Evolutionary conservation across 2,797 vertebrate species (phyloP), one percentile per base, ranked within the genome.

Genomic region (Sebastes kiyomatsui): DNA sequence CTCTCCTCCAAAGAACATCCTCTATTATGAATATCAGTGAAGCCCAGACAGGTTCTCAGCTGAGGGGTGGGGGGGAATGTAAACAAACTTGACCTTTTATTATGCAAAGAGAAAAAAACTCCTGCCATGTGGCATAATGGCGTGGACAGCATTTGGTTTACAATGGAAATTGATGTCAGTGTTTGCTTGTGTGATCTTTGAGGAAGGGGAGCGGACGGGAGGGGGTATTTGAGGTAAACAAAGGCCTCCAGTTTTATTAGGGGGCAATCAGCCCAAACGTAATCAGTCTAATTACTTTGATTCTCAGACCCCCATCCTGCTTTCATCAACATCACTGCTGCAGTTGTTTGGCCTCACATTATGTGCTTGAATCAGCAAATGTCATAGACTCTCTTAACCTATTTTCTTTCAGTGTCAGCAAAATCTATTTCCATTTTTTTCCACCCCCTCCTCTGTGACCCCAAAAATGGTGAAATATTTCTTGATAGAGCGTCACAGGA

Each of bases 11-110:
- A 28, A 61, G 5, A 54, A 52, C 65, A 58, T 49, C 23, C 10
- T 56, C 18, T 54, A 59, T 54, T 49, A 10, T 75, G 27, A 49
- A 69, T 46, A 62, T 80, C 49, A 33, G 32, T 69, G 7, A 62
- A 72, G 7, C 54, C 27, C 56, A 61, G 61, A 46, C 71, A 33
- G 27, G 65, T 23, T 54, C 67, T 52, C 52, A 61, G 7, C 58
- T 61, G 66, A 30, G 68, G 46, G 38, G 38, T 42, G 38, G n/a
- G 13, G 16, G 32, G 11, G 11, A 23, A 67, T 79, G 75, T 90
- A 88, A 92, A 92, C 90, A 90, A 79, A 84, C 69, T 11, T 70
- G 66, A 87, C 82, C 80, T 91, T 88, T 80, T 78, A 60, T 75
- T 61, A 72, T 84, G 72, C 73, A 61, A 77, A 82, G 58, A 67